phyloP scores from a whole-genome alignment of 2,113 vertebrate species.

The Emydocephalus ijimae region DNA sequence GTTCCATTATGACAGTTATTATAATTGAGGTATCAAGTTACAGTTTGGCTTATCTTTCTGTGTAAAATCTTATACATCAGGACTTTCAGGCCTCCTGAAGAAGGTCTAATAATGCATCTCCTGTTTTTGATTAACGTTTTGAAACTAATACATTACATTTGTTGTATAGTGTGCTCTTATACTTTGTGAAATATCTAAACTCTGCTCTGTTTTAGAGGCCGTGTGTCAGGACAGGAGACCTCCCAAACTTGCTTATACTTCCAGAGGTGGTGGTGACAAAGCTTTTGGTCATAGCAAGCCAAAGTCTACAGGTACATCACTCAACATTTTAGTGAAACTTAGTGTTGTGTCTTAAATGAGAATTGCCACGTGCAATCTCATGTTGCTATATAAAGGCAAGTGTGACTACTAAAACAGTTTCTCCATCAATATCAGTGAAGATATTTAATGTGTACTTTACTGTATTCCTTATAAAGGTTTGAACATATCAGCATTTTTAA shows the following conservation, averaged over 20 bases:
- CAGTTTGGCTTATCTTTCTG: neutral
- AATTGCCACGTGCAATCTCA: neutral
- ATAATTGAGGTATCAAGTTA: neutral
- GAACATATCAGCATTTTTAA: neutral
- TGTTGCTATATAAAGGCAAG: neutral
- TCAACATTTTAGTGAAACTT: neutral
- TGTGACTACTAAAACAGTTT: neutral
- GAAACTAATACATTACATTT: neutral
- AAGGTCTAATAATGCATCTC: neutral
- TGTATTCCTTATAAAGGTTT: neutral
- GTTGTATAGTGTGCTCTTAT: neutral
- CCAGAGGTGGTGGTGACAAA: conserved; percentile 86
- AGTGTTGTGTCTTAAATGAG: neutral
- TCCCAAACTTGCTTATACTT: conserved; percentile 86
- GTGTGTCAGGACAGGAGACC: conserved; percentile 88
- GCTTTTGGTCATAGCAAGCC: conserved; percentile 89
- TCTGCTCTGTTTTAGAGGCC: conserved; percentile 61
- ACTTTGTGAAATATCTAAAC: neutral
- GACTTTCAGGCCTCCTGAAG: neutral
- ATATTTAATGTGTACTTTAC: neutral
- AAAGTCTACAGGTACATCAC: conserved; percentile 87
- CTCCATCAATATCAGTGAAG: neutral
- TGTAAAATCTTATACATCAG: neutral
- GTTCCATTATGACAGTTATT: neutral
- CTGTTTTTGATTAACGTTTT: neutral